Percentiles rank a stretch among this genome's conserved stretches.
Evolutionary conservation across 2,113 vertebrate genomes (phyloP).

Genomic region (Mustela lutreola): DNA sequence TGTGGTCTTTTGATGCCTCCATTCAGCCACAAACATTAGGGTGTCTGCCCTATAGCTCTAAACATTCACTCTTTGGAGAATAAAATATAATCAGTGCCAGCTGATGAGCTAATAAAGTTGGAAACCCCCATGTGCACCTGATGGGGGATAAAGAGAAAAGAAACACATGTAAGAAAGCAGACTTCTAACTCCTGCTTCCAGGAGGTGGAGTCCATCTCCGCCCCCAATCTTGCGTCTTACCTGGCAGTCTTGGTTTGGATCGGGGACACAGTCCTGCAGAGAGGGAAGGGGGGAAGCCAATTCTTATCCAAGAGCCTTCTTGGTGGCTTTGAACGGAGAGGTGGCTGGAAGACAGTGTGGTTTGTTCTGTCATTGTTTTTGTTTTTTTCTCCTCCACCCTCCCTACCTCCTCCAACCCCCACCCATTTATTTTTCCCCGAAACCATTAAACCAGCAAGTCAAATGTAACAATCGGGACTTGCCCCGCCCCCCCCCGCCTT

Average conservation of each 20-base stretch:
- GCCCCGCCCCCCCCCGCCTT: not conserved
- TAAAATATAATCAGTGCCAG: not conserved
- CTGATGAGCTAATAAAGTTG: not conserved
- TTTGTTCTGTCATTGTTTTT: not conserved
- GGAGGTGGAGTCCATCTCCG: not conserved
- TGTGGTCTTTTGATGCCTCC: not conserved
- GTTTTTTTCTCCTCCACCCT: not conserved
- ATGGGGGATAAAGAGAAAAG: not conserved
- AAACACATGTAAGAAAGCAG: not conserved
- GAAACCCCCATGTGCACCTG: not conserved
- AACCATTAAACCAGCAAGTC: constrained; percentile 12
- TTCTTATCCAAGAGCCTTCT: not conserved
- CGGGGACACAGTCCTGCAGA: not conserved
- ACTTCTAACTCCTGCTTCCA: not conserved
- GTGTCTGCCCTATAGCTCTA: not conserved
- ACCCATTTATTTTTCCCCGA: not conserved
- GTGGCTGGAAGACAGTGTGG: not conserved
- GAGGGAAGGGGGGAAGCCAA: not conserved
- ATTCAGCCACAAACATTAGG: not conserved
- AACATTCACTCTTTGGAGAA: constrained; percentile 3
- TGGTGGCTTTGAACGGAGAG: not conserved
- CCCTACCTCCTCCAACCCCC: not conserved
- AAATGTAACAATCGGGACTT: not conserved
- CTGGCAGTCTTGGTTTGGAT: not conserved
- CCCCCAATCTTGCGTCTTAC: not conserved